phyloP scores from a whole-genome alignment of 2,113 vertebrate genomes.

The Tylochromis polylepis region DNA sequence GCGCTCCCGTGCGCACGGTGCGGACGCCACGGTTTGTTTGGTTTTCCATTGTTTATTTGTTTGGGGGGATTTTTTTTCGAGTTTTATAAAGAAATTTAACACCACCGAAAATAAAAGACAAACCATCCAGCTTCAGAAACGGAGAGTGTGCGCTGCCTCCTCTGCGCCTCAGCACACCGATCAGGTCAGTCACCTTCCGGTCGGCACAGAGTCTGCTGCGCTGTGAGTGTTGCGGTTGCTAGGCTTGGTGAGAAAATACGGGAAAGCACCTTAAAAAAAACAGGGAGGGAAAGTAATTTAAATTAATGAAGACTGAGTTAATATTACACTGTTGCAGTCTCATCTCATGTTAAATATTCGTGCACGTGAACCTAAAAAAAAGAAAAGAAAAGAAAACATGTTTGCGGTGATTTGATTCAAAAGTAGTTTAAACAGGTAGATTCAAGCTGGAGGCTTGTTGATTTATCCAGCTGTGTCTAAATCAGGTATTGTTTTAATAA shows the following conservation, averaged over 20 bases:
- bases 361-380: background rate
- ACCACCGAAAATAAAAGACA: background rate
- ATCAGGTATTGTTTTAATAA: background rate
- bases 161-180: background rate
- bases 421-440: background rate
- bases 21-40: background rate
- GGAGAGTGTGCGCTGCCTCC: background rate
- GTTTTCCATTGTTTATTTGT: background rate
- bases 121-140: background rate
- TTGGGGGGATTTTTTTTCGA: background rate
- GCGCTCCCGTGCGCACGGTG: background rate
- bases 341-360: background rate
- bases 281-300: background rate
- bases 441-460: background rate
- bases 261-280: background rate
- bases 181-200: slow-evolving; percentile 54
- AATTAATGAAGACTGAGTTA: background rate
- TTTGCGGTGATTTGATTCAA: background rate
- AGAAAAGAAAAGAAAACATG: background rate
- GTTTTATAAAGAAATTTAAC: background rate
- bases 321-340: background rate
- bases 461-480: background rate
- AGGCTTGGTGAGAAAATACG: background rate
- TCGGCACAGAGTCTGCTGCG: background rate
- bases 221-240: background rate